phyloP scores from a whole-genome alignment of 2,888 invertebrate species.

The Nephrotoma flavescens region DNA sequence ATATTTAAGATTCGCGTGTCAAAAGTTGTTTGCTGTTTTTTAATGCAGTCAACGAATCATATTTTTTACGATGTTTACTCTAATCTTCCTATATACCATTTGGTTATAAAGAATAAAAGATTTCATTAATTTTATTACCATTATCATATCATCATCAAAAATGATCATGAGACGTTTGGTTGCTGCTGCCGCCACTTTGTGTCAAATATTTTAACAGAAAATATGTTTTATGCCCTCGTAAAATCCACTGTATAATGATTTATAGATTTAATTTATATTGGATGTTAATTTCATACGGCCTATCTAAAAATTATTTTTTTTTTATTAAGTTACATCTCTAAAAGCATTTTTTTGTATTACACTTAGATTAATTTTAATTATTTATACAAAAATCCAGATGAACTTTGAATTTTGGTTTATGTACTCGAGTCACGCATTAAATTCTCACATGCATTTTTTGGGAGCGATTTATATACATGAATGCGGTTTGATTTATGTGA shows the following conservation, averaged over 20 bases:
- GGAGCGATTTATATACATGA: neutral
- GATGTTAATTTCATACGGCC: neutral
- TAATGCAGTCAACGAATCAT: neutral
- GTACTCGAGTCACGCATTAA: neutral
- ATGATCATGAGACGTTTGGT: neutral
- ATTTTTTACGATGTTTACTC: neutral
- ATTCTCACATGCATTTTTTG: neutral
- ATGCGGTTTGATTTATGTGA: neutral
- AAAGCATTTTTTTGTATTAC: neutral
- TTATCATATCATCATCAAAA: neutral
- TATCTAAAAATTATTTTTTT: neutral
- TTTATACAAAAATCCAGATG: neutral
- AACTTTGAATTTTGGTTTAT: neutral
- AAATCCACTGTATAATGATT: neutral
- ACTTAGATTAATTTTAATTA: neutral
- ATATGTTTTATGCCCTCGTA: neutral
- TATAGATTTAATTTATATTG: neutral
- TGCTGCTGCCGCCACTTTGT: neutral
- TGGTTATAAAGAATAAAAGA: neutral
- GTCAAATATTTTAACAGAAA: neutral
- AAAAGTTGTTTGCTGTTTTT: neutral
- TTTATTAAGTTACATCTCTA: neutral
- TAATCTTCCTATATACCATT: neutral
- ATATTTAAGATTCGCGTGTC: neutral
- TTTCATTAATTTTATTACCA: neutral